These are phyloP conservation scores for Gadopsis marmoratus DNA, from an alignment of 2,797 vertebrate species.

Conservation along the genomic window DNA sequence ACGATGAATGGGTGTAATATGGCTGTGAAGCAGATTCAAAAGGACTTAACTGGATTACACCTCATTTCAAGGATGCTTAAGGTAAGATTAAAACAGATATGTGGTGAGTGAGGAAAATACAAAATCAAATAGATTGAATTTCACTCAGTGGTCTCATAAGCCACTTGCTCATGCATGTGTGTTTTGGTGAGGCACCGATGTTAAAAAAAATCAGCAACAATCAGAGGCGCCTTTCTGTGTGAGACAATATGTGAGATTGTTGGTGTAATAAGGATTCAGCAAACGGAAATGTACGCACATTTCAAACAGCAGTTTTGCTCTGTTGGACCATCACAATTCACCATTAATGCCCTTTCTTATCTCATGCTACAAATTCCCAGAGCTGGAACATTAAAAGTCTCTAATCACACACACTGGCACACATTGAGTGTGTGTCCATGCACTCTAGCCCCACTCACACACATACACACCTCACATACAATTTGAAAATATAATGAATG, in stretches of 20 bases:
- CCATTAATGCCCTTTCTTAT: slow-evolving; percentile 79
- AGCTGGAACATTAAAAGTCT: slow-evolving; percentile 79
- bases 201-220: slow-evolving; percentile 31
- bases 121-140: slow-evolving; percentile 82
- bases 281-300: slow-evolving; percentile 38
- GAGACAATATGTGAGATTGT: slow-evolving; percentile 54
- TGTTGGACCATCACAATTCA: slow-evolving; percentile 71
- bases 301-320: slow-evolving; percentile 73
- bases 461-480: slow-evolving; percentile 67
- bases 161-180: slow-evolving; percentile 58
- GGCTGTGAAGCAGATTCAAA: slow-evolving; percentile 83
- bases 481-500: slow-evolving; percentile 80
- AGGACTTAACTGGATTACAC: slow-evolving; percentile 86
- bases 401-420: slow-evolving; percentile 74
- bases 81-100: slow-evolving; percentile 87
- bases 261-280: slow-evolving; percentile 32
- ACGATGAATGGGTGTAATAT: slow-evolving; percentile 73
- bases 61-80: slow-evolving; percentile 87
- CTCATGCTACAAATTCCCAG: slow-evolving; percentile 77
- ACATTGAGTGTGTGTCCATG: slow-evolving; percentile 37
- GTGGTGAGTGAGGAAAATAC: slow-evolving; percentile 81
- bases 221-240: slow-evolving; percentile 25
- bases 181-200: slow-evolving; percentile 31
- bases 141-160: slow-evolving; percentile 64
- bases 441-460: slow-evolving; percentile 20